Evolutionary conservation across 1,140 invertebrate species (phyloP).

Genomic region (Limonius californicus): DNA sequence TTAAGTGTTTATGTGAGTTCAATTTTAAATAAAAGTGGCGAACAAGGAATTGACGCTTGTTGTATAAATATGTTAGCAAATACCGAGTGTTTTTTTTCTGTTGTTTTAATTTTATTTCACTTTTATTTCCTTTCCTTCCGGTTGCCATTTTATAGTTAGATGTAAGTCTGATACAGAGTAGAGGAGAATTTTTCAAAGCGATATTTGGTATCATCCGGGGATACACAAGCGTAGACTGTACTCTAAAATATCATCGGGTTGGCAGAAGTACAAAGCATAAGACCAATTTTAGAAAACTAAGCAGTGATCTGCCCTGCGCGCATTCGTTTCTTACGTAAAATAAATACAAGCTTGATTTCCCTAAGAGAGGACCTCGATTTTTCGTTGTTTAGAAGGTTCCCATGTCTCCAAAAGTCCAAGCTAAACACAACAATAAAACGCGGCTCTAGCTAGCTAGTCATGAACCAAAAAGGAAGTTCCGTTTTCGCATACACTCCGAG

Average conservation of each 20-base stretch:
- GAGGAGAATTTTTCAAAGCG: not conserved
- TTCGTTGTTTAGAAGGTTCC: not conserved
- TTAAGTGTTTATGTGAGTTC: not conserved
- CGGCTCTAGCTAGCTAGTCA: not conserved
- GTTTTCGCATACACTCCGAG: not conserved
- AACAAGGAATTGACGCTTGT: too few species aligned
- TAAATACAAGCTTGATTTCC: not conserved
- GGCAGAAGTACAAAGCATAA: conserved; percentile 10
- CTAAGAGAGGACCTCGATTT: not conserved
- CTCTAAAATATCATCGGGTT: not conserved
- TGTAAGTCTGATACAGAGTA: conserved; percentile 11
- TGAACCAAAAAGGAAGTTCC: not conserved
- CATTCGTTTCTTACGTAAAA: not conserved
- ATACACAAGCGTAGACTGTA: not conserved
- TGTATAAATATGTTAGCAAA: conserved; percentile 8
- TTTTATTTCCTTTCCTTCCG: not conserved
- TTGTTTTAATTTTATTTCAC: too few species aligned
- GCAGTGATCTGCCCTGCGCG: not conserved
- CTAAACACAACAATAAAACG: not conserved
- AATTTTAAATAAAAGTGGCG: not conserved
- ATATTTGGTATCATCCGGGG: not conserved
- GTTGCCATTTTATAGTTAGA: not conserved
- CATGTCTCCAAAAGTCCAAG: not conserved
- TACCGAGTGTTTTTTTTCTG: not conserved
- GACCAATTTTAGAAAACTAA: conserved; percentile 4